phyloP scores from a whole-genome alignment of 2,797 vertebrate genomes.

The Hippocampus kuda region DNA sequence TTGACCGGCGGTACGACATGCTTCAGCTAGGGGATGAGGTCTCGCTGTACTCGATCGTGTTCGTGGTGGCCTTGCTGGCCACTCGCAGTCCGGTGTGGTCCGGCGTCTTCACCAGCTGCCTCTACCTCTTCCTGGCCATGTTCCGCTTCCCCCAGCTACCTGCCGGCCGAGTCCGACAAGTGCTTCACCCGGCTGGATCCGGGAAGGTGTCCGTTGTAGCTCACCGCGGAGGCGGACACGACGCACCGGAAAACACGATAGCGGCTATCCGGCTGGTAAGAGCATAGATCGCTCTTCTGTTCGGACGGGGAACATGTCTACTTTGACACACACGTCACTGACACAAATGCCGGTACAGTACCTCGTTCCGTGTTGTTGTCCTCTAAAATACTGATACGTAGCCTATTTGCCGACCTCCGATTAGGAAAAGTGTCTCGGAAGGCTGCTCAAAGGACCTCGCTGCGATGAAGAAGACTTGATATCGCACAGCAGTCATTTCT shows the following conservation, averaged over 20 bases:
- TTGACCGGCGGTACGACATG: constrained; percentile 47
- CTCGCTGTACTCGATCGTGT: constrained; percentile 61
- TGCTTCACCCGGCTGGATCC: constrained; percentile 65
- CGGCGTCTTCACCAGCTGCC: constrained; percentile 58
- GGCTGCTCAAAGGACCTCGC: too few relatives aligned
- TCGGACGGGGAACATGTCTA: background rate
- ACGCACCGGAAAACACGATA: constrained; percentile 92
- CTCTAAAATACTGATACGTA: too few relatives aligned
- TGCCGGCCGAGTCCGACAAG: constrained; percentile 58
- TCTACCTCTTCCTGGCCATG: constrained; percentile 71
- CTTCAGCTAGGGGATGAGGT: constrained; percentile 71
- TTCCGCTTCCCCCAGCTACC: constrained; percentile 75
- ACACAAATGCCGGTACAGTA: too few relatives aligned
- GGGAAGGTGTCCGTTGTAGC: constrained; percentile 67
- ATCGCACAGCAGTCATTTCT: too few relatives aligned
- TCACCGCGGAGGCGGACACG: constrained; percentile 84
- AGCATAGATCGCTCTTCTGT: constrained; percentile 19
- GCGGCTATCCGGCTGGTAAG: constrained; percentile 82
- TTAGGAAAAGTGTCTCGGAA: too few relatives aligned
- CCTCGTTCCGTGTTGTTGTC: too few relatives aligned
- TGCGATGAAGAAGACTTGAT: too few relatives aligned
- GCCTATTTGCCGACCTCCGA: too few relatives aligned
- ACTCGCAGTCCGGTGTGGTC: constrained; percentile 74
- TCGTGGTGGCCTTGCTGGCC: constrained; percentile 61
- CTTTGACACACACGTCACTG: background rate